Conservation (phyloP, 1,140 invertebrate genomes). For the Drosophila kikkawai region DNA sequence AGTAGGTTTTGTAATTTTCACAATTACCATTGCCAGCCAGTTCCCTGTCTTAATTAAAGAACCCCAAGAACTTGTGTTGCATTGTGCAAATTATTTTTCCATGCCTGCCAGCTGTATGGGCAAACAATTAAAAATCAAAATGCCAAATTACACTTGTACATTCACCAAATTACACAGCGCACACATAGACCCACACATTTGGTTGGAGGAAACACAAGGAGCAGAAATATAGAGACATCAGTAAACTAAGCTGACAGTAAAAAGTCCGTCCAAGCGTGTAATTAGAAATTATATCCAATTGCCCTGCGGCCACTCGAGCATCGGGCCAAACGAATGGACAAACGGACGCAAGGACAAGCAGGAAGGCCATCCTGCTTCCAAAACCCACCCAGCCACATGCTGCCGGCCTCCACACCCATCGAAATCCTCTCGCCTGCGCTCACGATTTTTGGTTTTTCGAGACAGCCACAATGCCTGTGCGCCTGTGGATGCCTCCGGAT, state of each 20-base stretch:
- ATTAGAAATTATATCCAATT: conserved; percentile 84
- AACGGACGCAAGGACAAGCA: conserved; percentile 9
- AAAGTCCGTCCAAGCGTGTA: conserved; percentile 83
- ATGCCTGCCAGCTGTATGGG: conserved; percentile 69
- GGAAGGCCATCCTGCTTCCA: not conserved
- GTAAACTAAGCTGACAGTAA: conserved; percentile 83
- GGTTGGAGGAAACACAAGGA: conserved; percentile 21
- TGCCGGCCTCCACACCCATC: not conserved
- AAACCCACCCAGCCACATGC: too few species aligned
- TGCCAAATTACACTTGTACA: conserved; percentile 82
- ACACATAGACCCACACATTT: conserved; percentile 3
- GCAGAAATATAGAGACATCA: conserved; percentile 75
- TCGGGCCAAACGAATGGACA: conserved; percentile 48
- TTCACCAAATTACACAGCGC: conserved; percentile 74
- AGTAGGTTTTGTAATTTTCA: conserved; percentile 62
- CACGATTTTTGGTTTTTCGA: conserved; percentile 77
- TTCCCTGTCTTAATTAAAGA: conserved; percentile 67
- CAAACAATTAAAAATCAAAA: conserved; percentile 82
- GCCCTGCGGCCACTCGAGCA: conserved; percentile 81
- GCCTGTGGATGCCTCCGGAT: conserved; percentile 35
- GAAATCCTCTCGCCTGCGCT: conserved; percentile 41
- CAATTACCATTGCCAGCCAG: conserved; percentile 53
- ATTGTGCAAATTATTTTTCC: conserved; percentile 69
- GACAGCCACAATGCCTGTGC: conserved; percentile 70
- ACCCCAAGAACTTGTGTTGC: conserved; percentile 45